Conservation (phyloP, 1,140 invertebrate species). For the Hycleus cichorii region DNA sequence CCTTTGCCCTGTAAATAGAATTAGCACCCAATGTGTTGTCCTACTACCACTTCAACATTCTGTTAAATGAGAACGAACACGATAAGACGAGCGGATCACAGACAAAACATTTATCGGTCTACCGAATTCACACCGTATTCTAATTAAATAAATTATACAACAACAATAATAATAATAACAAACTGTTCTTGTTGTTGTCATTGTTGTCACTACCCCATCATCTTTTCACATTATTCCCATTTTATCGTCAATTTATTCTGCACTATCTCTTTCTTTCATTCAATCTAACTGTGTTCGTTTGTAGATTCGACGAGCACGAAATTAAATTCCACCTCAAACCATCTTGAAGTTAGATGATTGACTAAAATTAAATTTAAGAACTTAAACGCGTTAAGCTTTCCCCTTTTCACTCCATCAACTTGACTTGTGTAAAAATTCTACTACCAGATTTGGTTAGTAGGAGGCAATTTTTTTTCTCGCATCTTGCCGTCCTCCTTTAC, state of each 20-base stretch:
- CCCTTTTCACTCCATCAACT: conserved; percentile 33
- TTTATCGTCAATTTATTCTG: not conserved
- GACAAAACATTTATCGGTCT: conserved; percentile 18
- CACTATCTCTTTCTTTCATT: not conserved
- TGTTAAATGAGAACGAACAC: not conserved
- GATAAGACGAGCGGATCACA: not conserved
- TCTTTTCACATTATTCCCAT: not conserved
- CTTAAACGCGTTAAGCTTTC: conserved; percentile 39
- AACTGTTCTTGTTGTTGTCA: not conserved
- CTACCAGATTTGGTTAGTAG: conserved; percentile 29
- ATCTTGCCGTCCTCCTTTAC: too few species aligned
- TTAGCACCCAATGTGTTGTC: conserved; percentile 37
- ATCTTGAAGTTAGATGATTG: conserved; percentile 36
- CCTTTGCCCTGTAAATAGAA: conserved; percentile 28
- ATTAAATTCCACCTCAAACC: conserved; percentile 36
- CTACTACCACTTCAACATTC: conserved; percentile 18
- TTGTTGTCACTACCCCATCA: not conserved
- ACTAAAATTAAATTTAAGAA: conserved; percentile 42
- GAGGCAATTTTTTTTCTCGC: conserved; percentile 22
- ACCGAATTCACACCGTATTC: conserved; percentile 16
- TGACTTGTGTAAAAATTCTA: conserved; percentile 30
- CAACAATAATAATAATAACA: conserved; percentile 17
- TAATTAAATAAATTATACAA: conserved; percentile 36
- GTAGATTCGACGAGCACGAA: conserved; percentile 29
- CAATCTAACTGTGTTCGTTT: conserved; percentile 14